phyloP scores from a whole-genome alignment of 2,888 invertebrate species.

The Eupithecia subumbrata region DNA sequence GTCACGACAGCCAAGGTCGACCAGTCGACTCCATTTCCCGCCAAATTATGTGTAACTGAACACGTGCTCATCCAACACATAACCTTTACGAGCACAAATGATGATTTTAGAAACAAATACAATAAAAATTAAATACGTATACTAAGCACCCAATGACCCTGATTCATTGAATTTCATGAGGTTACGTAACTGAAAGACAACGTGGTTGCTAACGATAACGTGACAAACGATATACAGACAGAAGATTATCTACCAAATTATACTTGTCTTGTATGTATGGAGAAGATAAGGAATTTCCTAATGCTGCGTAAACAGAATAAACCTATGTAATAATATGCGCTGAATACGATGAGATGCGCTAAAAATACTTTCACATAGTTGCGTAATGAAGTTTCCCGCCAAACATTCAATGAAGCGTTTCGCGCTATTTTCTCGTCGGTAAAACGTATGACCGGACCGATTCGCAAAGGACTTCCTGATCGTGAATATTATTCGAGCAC shows the following conservation, averaged over 20 bases:
- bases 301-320: conserved; percentile 41
- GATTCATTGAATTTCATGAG: conserved; percentile 36
- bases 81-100: conserved; percentile 41
- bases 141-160: conserved; percentile 25
- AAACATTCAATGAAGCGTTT: conserved; percentile 77
- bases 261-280: background rate
- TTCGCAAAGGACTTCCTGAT: conserved; percentile 55
- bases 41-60: conserved; percentile 61
- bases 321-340: conserved; percentile 31
- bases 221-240: conserved; percentile 29
- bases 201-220: conserved; percentile 40
- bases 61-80: conserved; percentile 57
- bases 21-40: conserved; percentile 74
- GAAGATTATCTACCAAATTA: conserved; percentile 16
- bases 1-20: conserved; percentile 77
- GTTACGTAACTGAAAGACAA: conserved; percentile 42
- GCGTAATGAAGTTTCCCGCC: conserved; percentile 75
- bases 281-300: conserved; percentile 29
- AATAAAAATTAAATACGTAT: conserved; percentile 8
- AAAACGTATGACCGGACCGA: conserved; percentile 57
- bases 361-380: conserved; percentile 73
- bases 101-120: conserved; percentile 29
- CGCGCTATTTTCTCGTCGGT: conserved; percentile 71
- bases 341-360: conserved; percentile 35
- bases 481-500: conserved; percentile 41